Evolutionary conservation across 2,888 invertebrate genomes (phyloP).

Genomic region (Sthenelais limicola): DNA sequence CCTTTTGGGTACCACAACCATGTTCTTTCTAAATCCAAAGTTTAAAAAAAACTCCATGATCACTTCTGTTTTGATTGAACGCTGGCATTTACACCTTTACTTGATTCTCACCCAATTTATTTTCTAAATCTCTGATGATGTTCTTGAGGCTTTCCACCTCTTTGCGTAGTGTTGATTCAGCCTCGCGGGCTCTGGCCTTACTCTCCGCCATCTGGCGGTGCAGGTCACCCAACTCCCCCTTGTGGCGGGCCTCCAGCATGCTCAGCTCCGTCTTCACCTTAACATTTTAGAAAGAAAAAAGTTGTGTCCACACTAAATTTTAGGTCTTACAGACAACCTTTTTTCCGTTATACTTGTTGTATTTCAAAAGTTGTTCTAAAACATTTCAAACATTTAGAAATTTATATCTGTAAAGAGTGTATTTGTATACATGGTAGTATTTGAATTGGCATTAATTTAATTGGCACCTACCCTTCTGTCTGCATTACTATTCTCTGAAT

Average conservation of each 20-base stretch:
- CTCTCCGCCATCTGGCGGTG: constrained; percentile 58
- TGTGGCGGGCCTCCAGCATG: constrained; percentile 49
- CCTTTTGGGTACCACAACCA: too few species aligned
- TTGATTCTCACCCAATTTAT: constrained; percentile 59
- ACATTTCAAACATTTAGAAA: background rate
- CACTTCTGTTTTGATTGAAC: too few species aligned
- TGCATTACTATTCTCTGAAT: constrained; percentile 58
- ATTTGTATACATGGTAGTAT: background rate
- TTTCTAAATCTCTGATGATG: constrained; percentile 65
- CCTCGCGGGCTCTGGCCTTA: constrained; percentile 56
- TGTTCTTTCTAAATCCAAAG: too few species aligned
- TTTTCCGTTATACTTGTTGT: background rate
- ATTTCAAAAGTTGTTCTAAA: background rate
- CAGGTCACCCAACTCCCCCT: constrained; percentile 58
- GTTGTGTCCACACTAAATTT: background rate
- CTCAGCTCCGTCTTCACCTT: constrained; percentile 60
- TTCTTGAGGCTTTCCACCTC: constrained; percentile 66
- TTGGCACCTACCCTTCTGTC: constrained; percentile 57
- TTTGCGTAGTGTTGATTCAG: constrained; percentile 60
- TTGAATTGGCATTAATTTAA: background rate
- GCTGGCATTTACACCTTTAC: too few species aligned
- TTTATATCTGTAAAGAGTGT: background rate
- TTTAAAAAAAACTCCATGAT: too few species aligned
- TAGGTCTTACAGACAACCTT: background rate
- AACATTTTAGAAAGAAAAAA: constrained; percentile 22